Evolutionary conservation across 30 jellyfish, hydroid and myxozoan species (phyloP), one percentile per base, ranked within the genome.

Genomic region (Clytia hemisphaerica): DNA sequence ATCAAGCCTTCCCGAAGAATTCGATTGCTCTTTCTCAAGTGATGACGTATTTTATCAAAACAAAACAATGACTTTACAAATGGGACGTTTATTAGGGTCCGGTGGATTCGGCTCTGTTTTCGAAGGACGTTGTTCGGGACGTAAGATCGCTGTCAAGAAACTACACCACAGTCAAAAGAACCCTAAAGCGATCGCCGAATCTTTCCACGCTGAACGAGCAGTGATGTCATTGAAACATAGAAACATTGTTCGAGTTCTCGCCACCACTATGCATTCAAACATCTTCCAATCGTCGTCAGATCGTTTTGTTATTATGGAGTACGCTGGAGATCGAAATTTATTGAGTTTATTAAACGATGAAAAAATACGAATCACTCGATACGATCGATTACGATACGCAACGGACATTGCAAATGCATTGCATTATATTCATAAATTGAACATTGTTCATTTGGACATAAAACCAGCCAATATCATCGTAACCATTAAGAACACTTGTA

Each of bases 21-120:
- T 67, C 61, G 55, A 67, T 55, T 82, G 93, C 65, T 72, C 94
- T 55, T 76, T 79, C 61, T 66, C 72, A 55, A 75, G 49, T 38
- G 57, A 36, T 22, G 59, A 61, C 55, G 58, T 92, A 16, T 45
- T 82, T 54, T 40, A 67, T 65, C 67, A 51, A 61, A 54, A 64
- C 24, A 83, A 76, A 29, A 75, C 65, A 26, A 64, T 67, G 33
- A 70, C 64, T 0, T 47, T 88, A 67, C 73, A 83, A n/a, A 24
- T 88, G 27, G 97, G 97, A 27, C 60, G 58, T 30, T 64, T 81
- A 34, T 89, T 91, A 24, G 99, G 99, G 7, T 50, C 87, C 6
- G 99, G 99, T 5, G 99, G 99, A 24, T 91, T 91, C 76, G 99
- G 99, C 4, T 72, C 94, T 3, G 99, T 91, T 0, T 91, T 83